Evolutionary conservation across 2,113 vertebrate species (phyloP).

Genomic region (Corapipo altera): DNA sequence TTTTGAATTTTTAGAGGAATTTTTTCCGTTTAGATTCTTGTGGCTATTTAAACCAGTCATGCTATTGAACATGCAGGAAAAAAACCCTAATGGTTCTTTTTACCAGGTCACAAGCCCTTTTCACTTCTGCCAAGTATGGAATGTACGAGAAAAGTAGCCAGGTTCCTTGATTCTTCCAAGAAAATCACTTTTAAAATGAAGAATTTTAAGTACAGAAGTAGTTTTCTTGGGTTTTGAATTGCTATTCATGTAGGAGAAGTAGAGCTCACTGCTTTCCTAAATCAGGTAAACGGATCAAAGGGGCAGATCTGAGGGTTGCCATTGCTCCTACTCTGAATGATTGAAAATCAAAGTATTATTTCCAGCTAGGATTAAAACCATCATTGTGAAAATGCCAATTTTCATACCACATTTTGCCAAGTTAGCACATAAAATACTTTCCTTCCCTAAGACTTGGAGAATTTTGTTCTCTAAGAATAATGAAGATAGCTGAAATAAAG

Average conservation of each 20-base stretch:
- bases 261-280: neutral
- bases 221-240: neutral
- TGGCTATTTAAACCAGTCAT: neutral
- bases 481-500: neutral
- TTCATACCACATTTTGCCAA: neutral
- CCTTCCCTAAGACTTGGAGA: neutral
- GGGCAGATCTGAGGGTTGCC: neutral
- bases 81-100: neutral
- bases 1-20: neutral
- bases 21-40: neutral
- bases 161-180: neutral
- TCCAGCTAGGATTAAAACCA: neutral
- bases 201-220: neutral
- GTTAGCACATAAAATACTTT: neutral
- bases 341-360: neutral
- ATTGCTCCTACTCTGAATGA: neutral
- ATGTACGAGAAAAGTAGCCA: neutral
- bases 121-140: neutral
- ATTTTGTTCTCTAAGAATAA: neutral
- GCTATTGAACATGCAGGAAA: neutral
- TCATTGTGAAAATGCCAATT: neutral
- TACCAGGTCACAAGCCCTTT: neutral
- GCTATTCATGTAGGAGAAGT: neutral
- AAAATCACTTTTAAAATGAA: neutral
- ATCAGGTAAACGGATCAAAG: neutral